Evolutionary conservation across 2,888 invertebrate species (phyloP).

Genomic region (Heliconius sara): DNA sequence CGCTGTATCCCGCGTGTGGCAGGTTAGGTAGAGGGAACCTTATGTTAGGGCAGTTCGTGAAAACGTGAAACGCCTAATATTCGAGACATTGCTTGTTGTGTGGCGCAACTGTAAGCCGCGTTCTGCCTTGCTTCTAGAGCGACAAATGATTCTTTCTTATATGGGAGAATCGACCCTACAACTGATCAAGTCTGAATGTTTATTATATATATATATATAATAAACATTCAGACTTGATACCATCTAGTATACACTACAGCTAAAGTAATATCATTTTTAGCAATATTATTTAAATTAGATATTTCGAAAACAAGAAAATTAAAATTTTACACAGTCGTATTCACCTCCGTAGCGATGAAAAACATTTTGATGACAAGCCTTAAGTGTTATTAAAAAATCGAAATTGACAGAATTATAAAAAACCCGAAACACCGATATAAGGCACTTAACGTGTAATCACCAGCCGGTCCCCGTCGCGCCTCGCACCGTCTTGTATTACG

Average conservation of each 20-base stretch:
- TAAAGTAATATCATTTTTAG: neutral
- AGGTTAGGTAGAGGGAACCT: neutral
- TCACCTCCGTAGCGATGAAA: neutral
- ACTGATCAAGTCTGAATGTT: too few species aligned
- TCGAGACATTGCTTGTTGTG: too few species aligned
- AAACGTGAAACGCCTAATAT: too few species aligned
- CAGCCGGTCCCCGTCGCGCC: neutral
- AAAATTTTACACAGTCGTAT: neutral
- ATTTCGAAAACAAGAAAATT: neutral
- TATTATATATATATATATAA: too few species aligned
- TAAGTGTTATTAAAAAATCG: neutral
- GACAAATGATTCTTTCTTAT: too few species aligned
- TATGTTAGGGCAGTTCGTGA: too few species aligned
- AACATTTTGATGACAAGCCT: neutral
- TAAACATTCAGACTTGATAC: too few species aligned
- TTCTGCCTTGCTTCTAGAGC: neutral
- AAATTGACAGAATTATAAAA: neutral
- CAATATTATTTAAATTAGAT: neutral
- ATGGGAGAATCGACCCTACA: too few species aligned
- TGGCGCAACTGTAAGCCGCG: neutral
- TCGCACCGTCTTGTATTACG: neutral
- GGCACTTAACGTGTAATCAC: neutral
- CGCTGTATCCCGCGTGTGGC: neutral
- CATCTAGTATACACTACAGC: neutral
- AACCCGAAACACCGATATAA: neutral